These are phyloP conservation scores for Xestia ashworthii DNA, from an alignment of 2,888 invertebrate species.

Conservation along the genomic window DNA sequence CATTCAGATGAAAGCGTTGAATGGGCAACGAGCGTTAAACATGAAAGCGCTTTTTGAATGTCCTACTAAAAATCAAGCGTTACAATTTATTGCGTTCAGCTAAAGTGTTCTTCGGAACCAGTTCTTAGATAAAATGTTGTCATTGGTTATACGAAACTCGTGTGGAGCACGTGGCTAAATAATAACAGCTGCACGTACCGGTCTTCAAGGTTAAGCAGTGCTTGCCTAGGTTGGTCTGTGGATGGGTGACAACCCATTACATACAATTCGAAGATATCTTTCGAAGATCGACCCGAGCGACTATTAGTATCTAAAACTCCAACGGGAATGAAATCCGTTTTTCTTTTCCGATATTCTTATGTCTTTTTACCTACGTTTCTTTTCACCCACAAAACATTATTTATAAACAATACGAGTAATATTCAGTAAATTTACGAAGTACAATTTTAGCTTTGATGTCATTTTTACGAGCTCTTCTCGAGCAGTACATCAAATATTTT, in stretches of 20 bases:
- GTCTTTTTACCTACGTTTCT: slow-evolving; percentile 18
- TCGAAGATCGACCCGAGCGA: background rate
- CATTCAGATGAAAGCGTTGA: background rate
- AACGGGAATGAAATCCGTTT: slow-evolving; percentile 18
- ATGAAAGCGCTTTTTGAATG: slow-evolving; percentile 1
- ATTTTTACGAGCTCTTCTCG: slow-evolving; percentile 59
- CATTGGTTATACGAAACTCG: background rate
- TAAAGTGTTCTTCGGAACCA: background rate
- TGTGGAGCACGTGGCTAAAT: background rate
- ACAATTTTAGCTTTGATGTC: slow-evolving; percentile 59
- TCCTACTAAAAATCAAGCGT: background rate
- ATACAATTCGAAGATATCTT: background rate
- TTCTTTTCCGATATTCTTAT: slow-evolving; percentile 11
- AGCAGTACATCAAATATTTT: slow-evolving; percentile 66
- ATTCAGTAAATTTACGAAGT: slow-evolving; percentile 50
- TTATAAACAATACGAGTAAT: slow-evolving; percentile 58
- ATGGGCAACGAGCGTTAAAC: background rate
- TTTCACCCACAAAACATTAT: slow-evolving; percentile 35
- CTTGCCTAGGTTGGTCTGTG: background rate
- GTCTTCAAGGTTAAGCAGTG: background rate
- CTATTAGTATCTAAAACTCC: background rate
- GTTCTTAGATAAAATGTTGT: background rate
- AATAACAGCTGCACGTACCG: background rate
- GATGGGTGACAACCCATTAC: background rate
- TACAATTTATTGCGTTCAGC: background rate